These are phyloP conservation scores for Phylloscopus trochilus DNA, from an alignment of 2,113 vertebrate species.

Conservation along the genomic window DNA sequence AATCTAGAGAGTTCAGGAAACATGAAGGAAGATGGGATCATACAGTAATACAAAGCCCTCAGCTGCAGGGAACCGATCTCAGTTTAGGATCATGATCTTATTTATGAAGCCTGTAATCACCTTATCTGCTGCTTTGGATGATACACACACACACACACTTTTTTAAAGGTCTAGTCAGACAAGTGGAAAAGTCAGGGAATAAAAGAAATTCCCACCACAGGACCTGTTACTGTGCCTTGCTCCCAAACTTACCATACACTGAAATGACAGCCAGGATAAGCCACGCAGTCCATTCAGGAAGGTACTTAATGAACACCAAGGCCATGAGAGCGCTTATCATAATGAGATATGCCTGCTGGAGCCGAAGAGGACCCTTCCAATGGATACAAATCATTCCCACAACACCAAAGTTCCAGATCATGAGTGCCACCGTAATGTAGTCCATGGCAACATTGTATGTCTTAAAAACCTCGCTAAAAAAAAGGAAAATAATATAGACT, in stretches of 20 bases:
- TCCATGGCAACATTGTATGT: constrained; percentile 98
- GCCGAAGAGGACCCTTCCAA: constrained; percentile 94
- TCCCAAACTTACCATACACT: constrained; percentile 87
- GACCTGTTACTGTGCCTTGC: neutral
- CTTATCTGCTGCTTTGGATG: neutral
- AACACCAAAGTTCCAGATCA: constrained; percentile 98
- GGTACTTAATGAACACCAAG: constrained; percentile 98
- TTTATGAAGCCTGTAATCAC: neutral
- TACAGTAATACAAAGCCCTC: neutral
- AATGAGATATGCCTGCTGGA: constrained; percentile 98
- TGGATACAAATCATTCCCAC: constrained; percentile 99
- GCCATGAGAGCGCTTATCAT: constrained; percentile 99
- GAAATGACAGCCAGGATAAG: constrained; percentile 97
- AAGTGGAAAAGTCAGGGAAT: neutral
- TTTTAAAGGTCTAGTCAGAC: neutral
- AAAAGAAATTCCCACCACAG: neutral
- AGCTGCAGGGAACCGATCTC: neutral
- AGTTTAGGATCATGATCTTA: neutral
- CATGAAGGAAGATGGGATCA: neutral
- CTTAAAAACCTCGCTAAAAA: constrained; percentile 92
- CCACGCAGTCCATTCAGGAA: constrained; percentile 98
- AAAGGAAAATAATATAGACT: neutral
- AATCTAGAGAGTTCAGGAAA: neutral
- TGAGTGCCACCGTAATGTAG: constrained; percentile 87
- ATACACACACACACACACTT: neutral